Percentiles rank a stretch among this genome's conserved stretches.
phyloP scores from a whole-genome alignment of 2,888 invertebrate species.

The Dicycla oo region DNA sequence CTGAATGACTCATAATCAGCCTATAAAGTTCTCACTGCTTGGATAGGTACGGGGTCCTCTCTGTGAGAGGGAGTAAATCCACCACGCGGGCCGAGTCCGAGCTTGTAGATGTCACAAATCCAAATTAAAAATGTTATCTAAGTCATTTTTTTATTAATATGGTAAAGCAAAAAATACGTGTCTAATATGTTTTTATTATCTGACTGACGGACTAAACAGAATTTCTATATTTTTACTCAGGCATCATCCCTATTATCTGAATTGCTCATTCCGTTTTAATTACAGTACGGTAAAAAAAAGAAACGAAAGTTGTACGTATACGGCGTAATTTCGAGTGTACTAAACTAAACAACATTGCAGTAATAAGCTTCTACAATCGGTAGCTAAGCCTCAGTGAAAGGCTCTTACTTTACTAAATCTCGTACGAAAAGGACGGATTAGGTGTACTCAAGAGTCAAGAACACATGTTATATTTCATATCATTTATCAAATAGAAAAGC shows the following conservation, averaged over 20 bases:
- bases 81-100: not conserved
- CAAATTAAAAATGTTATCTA: no score
- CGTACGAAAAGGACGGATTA: slow-evolving; percentile 50
- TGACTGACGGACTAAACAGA: no score
- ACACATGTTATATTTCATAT: slow-evolving; percentile 22
- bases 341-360: slow-evolving; percentile 18
- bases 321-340: slow-evolving; percentile 8
- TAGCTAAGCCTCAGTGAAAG: slow-evolving; percentile 35
- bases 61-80: not conserved
- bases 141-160: no score
- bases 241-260: no score
- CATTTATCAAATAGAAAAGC: slow-evolving; percentile 17
- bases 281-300: not conserved
- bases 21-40: no score
- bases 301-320: not conserved
- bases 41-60: not conserved
- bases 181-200: no score
- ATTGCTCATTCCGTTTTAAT: not conserved
- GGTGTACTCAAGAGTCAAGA: slow-evolving; percentile 33
- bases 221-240: no score
- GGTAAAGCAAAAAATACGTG: no score
- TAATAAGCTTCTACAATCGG: slow-evolving; percentile 33
- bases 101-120: slow-evolving; percentile 1
- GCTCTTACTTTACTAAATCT: slow-evolving; percentile 43
- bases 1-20: not conserved